Conservation (phyloP, 1,140 invertebrate species). For the Epicauta chinensis region DNA sequence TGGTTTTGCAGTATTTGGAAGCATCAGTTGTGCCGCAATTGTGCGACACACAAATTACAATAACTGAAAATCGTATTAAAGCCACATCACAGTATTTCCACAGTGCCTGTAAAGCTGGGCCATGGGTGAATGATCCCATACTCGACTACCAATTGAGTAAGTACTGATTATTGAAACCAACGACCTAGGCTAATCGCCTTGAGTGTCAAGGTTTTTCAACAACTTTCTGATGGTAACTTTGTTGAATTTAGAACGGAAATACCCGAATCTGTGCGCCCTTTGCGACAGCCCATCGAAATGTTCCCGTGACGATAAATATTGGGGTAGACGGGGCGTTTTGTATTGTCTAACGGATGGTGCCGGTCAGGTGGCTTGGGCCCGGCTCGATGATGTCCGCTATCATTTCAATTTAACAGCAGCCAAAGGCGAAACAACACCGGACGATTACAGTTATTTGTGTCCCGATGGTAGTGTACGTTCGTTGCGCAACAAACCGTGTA, state of each 20-base stretch:
- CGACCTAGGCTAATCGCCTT: too few species aligned
- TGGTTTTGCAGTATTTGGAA: conserved; percentile 63
- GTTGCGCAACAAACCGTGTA: conserved; percentile 55
- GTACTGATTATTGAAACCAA: too few species aligned
- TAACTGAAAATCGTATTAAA: conserved; percentile 65
- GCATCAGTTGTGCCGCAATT: conserved; percentile 57
- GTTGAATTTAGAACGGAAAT: conserved; percentile 49
- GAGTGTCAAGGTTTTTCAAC: too few species aligned
- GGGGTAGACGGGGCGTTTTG: conserved; percentile 71
- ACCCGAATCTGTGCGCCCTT: conserved; percentile 61
- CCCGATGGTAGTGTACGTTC: conserved; percentile 66
- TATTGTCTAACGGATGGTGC: conserved; percentile 67
- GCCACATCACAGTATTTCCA: conserved; percentile 64
- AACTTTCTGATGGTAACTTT: conserved; percentile 49
- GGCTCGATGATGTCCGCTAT: conserved; percentile 53
- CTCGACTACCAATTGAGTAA: conserved; percentile 65
- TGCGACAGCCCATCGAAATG: conserved; percentile 59
- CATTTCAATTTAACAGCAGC: conserved; percentile 56
- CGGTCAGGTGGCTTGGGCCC: conserved; percentile 77
- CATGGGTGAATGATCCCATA: conserved; percentile 63
- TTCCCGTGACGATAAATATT: conserved; percentile 66
- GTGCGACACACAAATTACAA: conserved; percentile 57
- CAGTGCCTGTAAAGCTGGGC: conserved; percentile 70
- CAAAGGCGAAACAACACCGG: conserved; percentile 39
- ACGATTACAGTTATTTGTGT: conserved; percentile 68